Percentiles rank a stretch among this genome's conserved stretches.
Evolutionary conservation across 1,140 invertebrate genomes (phyloP).

Genomic region (Helicoverpa armigera): DNA sequence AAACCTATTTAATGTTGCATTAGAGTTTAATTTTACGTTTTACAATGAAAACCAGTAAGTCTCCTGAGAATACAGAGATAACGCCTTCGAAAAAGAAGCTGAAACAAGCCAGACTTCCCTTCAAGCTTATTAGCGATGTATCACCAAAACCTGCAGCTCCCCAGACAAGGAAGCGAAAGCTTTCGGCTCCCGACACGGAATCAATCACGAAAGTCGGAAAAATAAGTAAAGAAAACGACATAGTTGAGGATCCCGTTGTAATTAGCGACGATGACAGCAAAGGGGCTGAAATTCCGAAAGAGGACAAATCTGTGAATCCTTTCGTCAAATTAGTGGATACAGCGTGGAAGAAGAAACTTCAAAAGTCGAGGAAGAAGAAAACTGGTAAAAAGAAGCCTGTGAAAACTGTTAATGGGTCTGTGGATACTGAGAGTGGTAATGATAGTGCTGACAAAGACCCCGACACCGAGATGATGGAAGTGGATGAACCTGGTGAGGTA

Average conservation of each 20-base stretch:
- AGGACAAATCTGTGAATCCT: conserved; percentile 68
- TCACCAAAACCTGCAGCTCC: conserved; percentile 67
- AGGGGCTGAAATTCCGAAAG: conserved; percentile 54
- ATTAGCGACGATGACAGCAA: conserved; percentile 81
- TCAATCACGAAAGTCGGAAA: conserved; percentile 75
- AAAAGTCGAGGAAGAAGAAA: conserved; percentile 73
- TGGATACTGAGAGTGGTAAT: conserved; percentile 45
- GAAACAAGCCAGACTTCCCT: conserved; percentile 81
- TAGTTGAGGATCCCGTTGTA: conserved; percentile 65
- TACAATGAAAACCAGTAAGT: conserved; percentile 77
- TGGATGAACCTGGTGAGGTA: conserved; percentile 51
- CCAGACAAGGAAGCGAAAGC: conserved; percentile 76
- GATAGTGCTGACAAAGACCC: conserved; percentile 34
- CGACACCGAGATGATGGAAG: conserved; percentile 59
- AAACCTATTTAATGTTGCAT: conserved; percentile 51
- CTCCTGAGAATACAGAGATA: conserved; percentile 71
- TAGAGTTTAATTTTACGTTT: conserved; percentile 35
- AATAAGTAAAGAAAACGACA: conserved; percentile 72
- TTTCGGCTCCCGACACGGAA: conserved; percentile 70
- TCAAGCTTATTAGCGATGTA: conserved; percentile 77
- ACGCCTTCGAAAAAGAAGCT: conserved; percentile 82
- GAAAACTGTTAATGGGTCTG: conserved; percentile 43
- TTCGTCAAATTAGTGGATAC: conserved; percentile 78
- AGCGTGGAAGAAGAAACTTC: conserved; percentile 76
- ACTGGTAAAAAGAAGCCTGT: conserved; percentile 52